phyloP scores from a whole-genome alignment of 2,113 vertebrate species.

The Bos indicus region DNA sequence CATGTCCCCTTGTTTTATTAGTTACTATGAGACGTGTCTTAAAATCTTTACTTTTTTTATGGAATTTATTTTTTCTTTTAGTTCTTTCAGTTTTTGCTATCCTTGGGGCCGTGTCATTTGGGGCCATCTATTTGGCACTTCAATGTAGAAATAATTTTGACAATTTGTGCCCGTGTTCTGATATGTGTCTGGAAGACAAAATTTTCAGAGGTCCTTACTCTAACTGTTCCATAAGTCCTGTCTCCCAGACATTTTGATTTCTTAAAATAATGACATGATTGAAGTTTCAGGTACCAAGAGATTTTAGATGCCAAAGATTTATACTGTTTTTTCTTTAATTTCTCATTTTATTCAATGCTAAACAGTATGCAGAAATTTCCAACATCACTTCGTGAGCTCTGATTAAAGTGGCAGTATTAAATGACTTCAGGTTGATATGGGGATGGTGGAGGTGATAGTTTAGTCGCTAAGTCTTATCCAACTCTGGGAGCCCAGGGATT shows the following conservation, averaged over 20 bases:
- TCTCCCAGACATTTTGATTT: not conserved
- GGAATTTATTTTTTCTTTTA: not conserved
- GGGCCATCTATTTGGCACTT: not conserved
- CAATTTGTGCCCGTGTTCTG: fast-evolving
- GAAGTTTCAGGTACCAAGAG: not conserved
- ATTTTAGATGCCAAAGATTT: not conserved
- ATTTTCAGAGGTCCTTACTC: not conserved
- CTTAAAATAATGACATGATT: not conserved
- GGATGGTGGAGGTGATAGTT: not conserved
- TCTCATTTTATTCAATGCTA: not conserved
- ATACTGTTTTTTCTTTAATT: not conserved
- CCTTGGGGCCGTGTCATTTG: not conserved
- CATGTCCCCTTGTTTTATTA: not conserved
- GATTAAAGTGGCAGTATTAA: not conserved
- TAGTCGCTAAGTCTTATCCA: not conserved
- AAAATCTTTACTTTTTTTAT: not conserved
- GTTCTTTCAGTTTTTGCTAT: not conserved
- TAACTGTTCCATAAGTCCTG: not conserved
- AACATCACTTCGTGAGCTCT: not conserved
- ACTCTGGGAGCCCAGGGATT: not conserved
- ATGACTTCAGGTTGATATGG: not conserved
- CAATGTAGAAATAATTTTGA: not conserved
- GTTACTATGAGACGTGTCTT: not conserved
- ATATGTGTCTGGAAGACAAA: not conserved
- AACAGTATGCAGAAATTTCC: not conserved